Evolutionary conservation across 2,113 vertebrate genomes (phyloP).

Genomic region (Ptilorrhoa leucosticta): DNA sequence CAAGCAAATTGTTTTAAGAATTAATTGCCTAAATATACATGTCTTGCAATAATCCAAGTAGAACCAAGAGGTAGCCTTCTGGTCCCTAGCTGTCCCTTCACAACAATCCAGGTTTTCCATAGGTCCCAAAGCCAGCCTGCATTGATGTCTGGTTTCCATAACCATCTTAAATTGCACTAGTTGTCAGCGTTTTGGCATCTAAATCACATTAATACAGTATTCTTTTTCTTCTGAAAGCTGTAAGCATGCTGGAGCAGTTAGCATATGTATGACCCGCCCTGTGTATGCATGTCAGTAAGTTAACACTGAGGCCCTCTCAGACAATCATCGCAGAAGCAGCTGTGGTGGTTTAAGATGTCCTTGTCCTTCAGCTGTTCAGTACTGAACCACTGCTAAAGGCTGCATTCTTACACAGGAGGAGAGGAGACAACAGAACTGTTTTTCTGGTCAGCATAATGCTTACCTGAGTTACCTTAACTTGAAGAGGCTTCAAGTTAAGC

Average conservation of each 20-base stretch:
- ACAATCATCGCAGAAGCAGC: background rate
- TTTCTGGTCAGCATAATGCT: background rate
- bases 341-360: constrained; percentile 16
- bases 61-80: background rate
- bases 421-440: background rate
- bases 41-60: background rate
- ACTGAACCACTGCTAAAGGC: background rate
- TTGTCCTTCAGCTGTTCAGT: constrained; percentile 50
- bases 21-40: background rate
- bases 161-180: background rate
- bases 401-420: background rate
- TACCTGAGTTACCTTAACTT: background rate
- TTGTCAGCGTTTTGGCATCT: background rate
- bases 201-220: background rate
- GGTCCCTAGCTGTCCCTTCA: background rate
- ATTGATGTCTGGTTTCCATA: background rate
- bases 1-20: background rate
- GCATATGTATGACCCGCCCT: background rate
- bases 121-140: background rate
- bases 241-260: background rate
- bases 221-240: background rate
- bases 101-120: background rate
- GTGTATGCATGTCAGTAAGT: background rate
- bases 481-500: background rate
- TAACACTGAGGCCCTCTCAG: background rate